These are phyloP conservation scores for Rhinichthys osculus DNA, from an alignment of 2,797 vertebrate species.

Conservation along the genomic window DNA sequence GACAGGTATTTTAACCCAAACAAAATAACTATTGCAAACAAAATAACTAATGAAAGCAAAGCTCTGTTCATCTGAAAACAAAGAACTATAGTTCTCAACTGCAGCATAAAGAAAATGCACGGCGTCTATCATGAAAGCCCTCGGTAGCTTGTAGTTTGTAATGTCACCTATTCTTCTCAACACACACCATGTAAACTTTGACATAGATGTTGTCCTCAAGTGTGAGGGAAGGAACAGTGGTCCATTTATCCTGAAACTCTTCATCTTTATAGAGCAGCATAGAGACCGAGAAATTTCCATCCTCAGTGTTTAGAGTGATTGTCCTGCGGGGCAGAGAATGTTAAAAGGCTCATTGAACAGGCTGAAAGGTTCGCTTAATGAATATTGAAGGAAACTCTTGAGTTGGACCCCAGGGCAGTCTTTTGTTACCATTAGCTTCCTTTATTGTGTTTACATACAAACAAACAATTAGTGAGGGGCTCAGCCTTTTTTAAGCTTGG, in stretches of 20 bases:
- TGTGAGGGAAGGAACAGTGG: conserved; percentile 76
- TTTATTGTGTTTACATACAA: conserved; percentile 51
- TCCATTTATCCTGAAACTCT: conserved; percentile 79
- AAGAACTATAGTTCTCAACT: neutral
- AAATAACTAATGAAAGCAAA: neutral
- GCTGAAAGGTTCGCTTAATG: conserved; percentile 41
- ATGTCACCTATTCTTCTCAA: conserved; percentile 3
- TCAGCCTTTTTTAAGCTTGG: conserved; percentile 14
- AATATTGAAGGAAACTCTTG: conserved; percentile 52
- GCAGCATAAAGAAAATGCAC: conserved; percentile 18
- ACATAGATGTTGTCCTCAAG: conserved; percentile 83
- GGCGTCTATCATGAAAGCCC: conserved; percentile 6
- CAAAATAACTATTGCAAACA: neutral
- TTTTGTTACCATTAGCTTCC: conserved; percentile 51
- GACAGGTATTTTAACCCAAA: neutral
- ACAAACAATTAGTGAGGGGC: conserved; percentile 38
- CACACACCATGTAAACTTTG: conserved; percentile 80
- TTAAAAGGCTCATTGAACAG: conserved; percentile 47
- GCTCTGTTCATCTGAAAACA: neutral
- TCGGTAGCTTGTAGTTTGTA: neutral
- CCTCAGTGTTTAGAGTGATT: conserved; percentile 81
- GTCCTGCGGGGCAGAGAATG: conserved; percentile 68
- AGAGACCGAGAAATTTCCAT: conserved; percentile 82
- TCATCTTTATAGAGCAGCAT: conserved; percentile 82
- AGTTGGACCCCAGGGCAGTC: conserved; percentile 41